Evolutionary conservation across 2,797 vertebrate species (phyloP).

Genomic region (Chrysocyon brachyurus): DNA sequence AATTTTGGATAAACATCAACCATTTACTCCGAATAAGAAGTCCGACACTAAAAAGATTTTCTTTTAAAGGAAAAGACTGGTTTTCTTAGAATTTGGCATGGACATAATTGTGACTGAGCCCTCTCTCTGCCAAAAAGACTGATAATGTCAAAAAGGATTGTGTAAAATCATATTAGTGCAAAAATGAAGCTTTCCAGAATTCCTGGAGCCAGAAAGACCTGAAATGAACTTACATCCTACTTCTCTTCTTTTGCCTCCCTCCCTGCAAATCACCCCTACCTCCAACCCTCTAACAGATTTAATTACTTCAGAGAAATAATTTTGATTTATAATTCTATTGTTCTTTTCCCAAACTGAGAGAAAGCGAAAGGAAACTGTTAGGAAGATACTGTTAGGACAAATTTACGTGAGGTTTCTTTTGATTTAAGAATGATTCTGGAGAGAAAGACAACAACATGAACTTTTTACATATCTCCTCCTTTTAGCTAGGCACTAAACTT

Average conservation of each 20-base stretch:
- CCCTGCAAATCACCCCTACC: background rate
- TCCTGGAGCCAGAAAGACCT: slow-evolving; percentile 83
- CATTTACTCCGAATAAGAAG: slow-evolving; percentile 86
- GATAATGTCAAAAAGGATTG: slow-evolving; percentile 73
- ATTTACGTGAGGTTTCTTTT: background rate
- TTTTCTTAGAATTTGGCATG: slow-evolving; percentile 81
- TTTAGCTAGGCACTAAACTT: background rate
- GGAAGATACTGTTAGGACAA: slow-evolving; percentile 15
- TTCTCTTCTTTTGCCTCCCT: slow-evolving; percentile 57
- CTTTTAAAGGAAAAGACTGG: slow-evolving; percentile 69
- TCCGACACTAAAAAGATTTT: slow-evolving; percentile 83
- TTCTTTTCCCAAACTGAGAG: slow-evolving; percentile 66
- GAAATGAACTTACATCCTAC: slow-evolving; percentile 84
- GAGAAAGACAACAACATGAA: background rate
- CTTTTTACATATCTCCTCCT: slow-evolving; percentile 10
- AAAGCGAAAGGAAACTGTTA: slow-evolving; percentile 61
- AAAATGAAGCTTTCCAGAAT: slow-evolving; percentile 80
- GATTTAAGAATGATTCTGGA: background rate
- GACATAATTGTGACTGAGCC: slow-evolving; percentile 77
- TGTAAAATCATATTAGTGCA: slow-evolving; percentile 82
- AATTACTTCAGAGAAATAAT: slow-evolving; percentile 73
- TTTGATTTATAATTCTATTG: slow-evolving; percentile 19
- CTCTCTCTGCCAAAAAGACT: slow-evolving; percentile 67
- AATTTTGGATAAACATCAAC: slow-evolving; percentile 88
- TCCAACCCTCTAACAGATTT: background rate